These are phyloP conservation scores for Acrossocheilus fasciatus DNA, from an alignment of 2,797 vertebrate genomes.

Conservation along the genomic window DNA sequence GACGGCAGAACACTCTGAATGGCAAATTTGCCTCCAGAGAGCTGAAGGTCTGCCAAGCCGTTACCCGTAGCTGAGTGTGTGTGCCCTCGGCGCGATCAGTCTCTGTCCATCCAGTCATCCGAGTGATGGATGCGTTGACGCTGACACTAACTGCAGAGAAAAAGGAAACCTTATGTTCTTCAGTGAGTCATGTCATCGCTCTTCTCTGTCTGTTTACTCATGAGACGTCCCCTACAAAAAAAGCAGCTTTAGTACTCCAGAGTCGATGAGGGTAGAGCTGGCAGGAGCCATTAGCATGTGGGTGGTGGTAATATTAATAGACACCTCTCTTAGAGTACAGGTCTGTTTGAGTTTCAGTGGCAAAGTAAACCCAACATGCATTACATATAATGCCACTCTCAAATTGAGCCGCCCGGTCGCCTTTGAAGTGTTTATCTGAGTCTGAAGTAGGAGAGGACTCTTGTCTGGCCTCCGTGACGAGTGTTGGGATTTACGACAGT, in stretches of 20 bases:
- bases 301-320: slow-evolving; percentile 61
- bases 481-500: slow-evolving; percentile 58
- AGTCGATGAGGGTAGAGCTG: slow-evolving; percentile 47
- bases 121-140: slow-evolving; percentile 46
- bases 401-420: slow-evolving; percentile 45
- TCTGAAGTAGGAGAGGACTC: slow-evolving; percentile 54
- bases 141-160: slow-evolving; percentile 32
- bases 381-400: slow-evolving; percentile 55
- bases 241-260: slow-evolving; percentile 22
- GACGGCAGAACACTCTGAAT: slow-evolving; percentile 31
- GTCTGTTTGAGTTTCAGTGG: slow-evolving; percentile 76
- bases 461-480: slow-evolving; percentile 52
- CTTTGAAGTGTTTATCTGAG: slow-evolving; percentile 59
- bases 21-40: slow-evolving; percentile 46
- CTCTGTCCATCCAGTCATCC: slow-evolving; percentile 17
- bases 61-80: slow-evolving; percentile 19
- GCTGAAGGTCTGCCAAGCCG: slow-evolving; percentile 49
- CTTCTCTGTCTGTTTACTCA: slow-evolving; percentile 53
- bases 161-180: slow-evolving; percentile 53
- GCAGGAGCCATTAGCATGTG: slow-evolving; percentile 52
- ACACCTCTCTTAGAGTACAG: slow-evolving; percentile 45
- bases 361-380: slow-evolving; percentile 67
- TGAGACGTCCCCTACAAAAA: slow-evolving; percentile 41
- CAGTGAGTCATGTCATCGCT: slow-evolving; percentile 53
- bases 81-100: slow-evolving; percentile 33